Evolutionary conservation across 2,113 vertebrate genomes (phyloP).

Genomic region (Vimba vimba): DNA sequence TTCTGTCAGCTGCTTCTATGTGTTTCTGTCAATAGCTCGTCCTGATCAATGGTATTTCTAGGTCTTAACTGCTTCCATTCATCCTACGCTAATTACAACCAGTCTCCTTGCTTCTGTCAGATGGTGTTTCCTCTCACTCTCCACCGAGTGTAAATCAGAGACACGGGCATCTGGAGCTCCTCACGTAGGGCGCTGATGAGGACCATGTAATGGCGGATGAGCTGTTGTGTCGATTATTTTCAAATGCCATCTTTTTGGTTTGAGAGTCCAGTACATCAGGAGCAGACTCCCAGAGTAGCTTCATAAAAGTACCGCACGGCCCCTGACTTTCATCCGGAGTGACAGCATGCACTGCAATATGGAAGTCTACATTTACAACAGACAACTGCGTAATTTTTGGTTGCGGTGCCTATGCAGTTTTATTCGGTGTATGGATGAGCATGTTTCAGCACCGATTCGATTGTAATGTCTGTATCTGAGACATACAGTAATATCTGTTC

Average conservation of each 20-base stretch:
- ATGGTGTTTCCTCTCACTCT: slow-evolving; percentile 44
- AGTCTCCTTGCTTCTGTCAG: slow-evolving; percentile 50
- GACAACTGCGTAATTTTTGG: background rate
- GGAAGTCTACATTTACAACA: background rate
- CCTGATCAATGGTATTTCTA: slow-evolving; percentile 71
- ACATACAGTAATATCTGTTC: background rate
- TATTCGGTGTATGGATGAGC: background rate
- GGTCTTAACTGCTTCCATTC: slow-evolving; percentile 66
- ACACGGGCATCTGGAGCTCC: slow-evolving; percentile 34
- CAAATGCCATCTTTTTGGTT: slow-evolving; percentile 2
- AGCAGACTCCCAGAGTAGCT: slow-evolving; percentile 12
- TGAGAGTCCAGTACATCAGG: background rate
- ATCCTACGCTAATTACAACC: slow-evolving; percentile 63
- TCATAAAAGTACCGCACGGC: background rate
- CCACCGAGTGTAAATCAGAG: slow-evolving; percentile 53
- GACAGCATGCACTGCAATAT: background rate
- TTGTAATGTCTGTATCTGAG: slow-evolving; percentile 35
- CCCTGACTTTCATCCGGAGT: background rate
- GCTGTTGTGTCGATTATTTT: slow-evolving; percentile 31
- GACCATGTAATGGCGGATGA: slow-evolving; percentile 24
- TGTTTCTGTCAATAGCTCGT: slow-evolving; percentile 62
- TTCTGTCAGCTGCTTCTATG: slow-evolving; percentile 52
- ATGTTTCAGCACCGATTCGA: slow-evolving; percentile 28
- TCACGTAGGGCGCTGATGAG: slow-evolving; percentile 32
- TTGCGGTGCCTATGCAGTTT: background rate